phyloP scores from a whole-genome alignment of 2,888 invertebrate species.

The Amblyteles armatorius region DNA sequence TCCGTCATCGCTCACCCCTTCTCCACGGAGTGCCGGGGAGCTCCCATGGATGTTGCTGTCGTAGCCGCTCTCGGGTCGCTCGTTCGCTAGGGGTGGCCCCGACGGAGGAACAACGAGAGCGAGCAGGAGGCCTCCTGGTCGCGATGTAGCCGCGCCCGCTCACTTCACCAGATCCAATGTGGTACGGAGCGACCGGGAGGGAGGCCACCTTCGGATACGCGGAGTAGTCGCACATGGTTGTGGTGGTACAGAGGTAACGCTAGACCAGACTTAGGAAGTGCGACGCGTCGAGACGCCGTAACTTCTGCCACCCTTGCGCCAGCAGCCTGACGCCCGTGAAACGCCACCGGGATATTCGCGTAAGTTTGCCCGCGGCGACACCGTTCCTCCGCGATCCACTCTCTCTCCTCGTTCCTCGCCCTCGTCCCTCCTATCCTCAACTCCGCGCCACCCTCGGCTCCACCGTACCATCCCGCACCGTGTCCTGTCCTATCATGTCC shows the following conservation, averaged over 20 bases:
- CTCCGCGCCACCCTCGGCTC: slow-evolving; percentile 30
- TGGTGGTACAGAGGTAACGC: slow-evolving; percentile 71
- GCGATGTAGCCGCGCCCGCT: slow-evolving; percentile 37
- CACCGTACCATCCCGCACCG: slow-evolving; percentile 48
- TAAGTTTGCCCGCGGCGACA: slow-evolving; percentile 80
- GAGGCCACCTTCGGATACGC: slow-evolving; percentile 44
- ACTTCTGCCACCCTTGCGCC: slow-evolving; percentile 82
- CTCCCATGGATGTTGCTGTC: slow-evolving; percentile 52
- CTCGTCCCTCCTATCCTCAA: slow-evolving; percentile 27
- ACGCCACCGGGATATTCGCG: slow-evolving; percentile 75
- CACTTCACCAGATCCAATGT: slow-evolving; percentile 21
- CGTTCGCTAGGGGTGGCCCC: slow-evolving; percentile 69
- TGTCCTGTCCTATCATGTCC: slow-evolving; percentile 79
- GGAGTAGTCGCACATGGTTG: slow-evolving; percentile 13
- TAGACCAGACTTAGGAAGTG: slow-evolving; percentile 80
- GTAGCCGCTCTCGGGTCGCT: slow-evolving; percentile 76
- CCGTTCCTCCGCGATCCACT: slow-evolving; percentile 70
- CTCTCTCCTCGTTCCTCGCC: slow-evolving; percentile 46
- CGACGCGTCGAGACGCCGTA: slow-evolving; percentile 83
- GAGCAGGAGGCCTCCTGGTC: slow-evolving; percentile 18
- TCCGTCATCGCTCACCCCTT: slow-evolving; percentile 3
- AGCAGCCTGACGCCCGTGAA: slow-evolving; percentile 78
- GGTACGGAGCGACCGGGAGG: slow-evolving; percentile 26
- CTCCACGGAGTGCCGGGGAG: slow-evolving; percentile 6
- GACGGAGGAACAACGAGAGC: slow-evolving; percentile 38